Percentiles rank a stretch among this genome's conserved stretches.
Evolutionary conservation across 2,797 vertebrate species (phyloP).

Genomic region (Pogoniulus pusillus): DNA sequence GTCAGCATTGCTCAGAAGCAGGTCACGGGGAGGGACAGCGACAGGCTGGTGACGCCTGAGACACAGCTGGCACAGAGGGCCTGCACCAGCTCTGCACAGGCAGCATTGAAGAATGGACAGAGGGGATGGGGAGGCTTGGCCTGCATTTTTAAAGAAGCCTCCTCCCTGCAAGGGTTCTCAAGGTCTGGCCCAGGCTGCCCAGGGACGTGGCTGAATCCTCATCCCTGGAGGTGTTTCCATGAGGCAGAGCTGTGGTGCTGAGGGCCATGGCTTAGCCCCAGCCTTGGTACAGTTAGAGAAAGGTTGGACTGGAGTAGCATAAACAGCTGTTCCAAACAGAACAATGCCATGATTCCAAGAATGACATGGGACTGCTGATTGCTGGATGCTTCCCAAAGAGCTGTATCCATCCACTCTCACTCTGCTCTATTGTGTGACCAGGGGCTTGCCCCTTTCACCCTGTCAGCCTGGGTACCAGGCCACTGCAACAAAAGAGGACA

Average conservation of each 20-base stretch:
- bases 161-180: no score
- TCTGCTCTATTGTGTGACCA: neutral
- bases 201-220: no score
- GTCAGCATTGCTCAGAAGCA: neutral
- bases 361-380: neutral
- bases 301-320: no score
- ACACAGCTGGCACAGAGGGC: neutral
- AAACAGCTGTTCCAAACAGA: no score
- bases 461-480: neutral
- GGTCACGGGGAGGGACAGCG: neutral
- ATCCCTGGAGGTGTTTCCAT: no score
- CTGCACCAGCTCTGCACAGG: neutral
- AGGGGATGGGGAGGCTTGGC: no score
- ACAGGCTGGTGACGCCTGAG: neutral
- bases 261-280: no score
- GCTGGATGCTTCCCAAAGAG: neutral
- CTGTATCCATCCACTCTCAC: neutral
- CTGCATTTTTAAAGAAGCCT: no score
- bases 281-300: no score
- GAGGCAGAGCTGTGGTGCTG: no score
- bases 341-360: no score
- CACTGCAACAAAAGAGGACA: neutral
- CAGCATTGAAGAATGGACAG: neutral
- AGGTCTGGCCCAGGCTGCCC: no score
- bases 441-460: neutral